These are phyloP conservation scores for Mirza zaza DNA, from an alignment of 2,113 vertebrate species.

Conservation along the genomic window DNA sequence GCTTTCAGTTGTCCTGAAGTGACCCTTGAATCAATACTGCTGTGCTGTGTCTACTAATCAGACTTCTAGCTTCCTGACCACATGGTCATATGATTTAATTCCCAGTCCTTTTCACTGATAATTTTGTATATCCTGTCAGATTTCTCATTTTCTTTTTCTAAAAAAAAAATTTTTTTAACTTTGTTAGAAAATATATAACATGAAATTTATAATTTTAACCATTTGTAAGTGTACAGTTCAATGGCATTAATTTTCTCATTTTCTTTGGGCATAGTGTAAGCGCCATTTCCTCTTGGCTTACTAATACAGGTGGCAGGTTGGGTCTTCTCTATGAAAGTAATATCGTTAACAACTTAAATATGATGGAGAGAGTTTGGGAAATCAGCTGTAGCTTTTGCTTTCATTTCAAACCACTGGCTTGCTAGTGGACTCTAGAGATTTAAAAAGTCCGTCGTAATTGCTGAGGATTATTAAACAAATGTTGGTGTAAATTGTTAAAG, in stretches of 20 bases:
- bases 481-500: background rate
- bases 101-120: background rate
- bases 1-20: background rate
- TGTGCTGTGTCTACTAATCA: background rate
- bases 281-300: background rate
- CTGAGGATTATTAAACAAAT: constrained; percentile 13
- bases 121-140: background rate
- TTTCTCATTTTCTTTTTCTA: background rate
- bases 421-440: background rate
- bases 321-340: background rate
- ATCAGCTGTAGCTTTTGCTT: background rate
- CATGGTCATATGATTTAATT: background rate
- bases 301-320: background rate
- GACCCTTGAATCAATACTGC: background rate
- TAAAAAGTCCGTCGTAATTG: background rate
- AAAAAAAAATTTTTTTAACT: background rate
- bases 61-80: background rate
- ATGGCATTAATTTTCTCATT: background rate
- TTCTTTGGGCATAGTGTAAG: background rate
- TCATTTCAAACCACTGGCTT: background rate
- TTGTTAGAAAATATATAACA: background rate
- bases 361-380: background rate
- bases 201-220: background rate
- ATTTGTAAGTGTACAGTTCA: background rate
- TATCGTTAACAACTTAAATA: background rate